Base-by-base conservation (phyloP, 2,888 invertebrate genomes). In the Chalcosyrphus nemorum region DNA sequence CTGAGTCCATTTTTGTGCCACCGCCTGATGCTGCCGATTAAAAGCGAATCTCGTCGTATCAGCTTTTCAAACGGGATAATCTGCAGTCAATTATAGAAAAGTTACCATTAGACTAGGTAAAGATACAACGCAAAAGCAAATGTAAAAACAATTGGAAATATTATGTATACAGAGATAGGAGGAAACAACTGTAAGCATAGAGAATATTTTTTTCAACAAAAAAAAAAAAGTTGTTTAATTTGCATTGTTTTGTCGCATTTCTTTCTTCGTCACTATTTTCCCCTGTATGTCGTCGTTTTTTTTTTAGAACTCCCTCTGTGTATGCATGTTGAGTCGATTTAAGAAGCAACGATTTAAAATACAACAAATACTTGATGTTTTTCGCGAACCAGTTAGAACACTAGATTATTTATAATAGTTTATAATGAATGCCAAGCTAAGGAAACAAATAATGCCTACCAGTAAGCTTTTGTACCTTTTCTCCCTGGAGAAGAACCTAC, bases 1-100 rank as follows among this genome's bases (percentile, higher is more conserved):
- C 88, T 45, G 87, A 87, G 77, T 88, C 88, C 88, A 88, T 88
- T 52, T 72, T 81, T 72, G 47, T 56, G 56, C 19, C 50, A 41
- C 61, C 41, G 61, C 32, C n/a, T n/a, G n/a, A 41, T 68, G 6
- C 17, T 43, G 41, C 66, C 35, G 43, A 19, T 72, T 61, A 61
- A 61, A 68, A 78, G 82, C 82, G 78, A 68, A 61, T n/a, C n/a
- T n/a, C n/a, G n/a, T n/a, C 56, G 43, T 41, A 7, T 72, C 4
- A 63, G 80, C 68, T 80, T 80, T 57, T 38, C 65, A 74, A 70
- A 29, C 35, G 45, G 45, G 57, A 63, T 41, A 50, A 84, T 84
- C 84, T 84, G 84, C 66, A 56, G 47, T 41, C 78, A 78, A 82
- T 72, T 78, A 77, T 50, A 82, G 13, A 70, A 75, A 65, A 38